A percentile compares a stretch with the other conserved stretches of the same genome.
Conservation (phyloP, 2,113 vertebrate genomes). For the Lagopus leucura region DNA sequence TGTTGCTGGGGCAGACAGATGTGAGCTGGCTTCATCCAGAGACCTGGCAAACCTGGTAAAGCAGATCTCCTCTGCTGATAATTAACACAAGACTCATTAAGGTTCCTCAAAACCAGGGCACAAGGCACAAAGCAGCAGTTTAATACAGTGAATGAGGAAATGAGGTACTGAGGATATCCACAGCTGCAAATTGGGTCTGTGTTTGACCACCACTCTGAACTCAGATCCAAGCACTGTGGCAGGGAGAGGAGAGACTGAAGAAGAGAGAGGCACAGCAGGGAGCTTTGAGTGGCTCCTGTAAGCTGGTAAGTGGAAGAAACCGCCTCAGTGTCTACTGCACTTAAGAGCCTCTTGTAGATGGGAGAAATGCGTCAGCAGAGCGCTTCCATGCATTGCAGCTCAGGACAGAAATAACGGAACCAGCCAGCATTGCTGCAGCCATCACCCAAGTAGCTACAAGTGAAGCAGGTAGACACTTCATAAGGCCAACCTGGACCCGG, state of each 20-base stretch:
- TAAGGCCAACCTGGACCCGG: neutral
- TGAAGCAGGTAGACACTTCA: neutral
- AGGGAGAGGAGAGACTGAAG: neutral
- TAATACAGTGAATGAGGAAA: neutral
- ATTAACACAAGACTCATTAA: neutral
- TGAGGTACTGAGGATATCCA: neutral
- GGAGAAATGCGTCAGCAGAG: neutral
- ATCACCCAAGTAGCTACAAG: rapidly evolving
- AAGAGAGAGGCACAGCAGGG: neutral
- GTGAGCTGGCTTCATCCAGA: neutral
- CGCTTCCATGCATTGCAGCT: neutral
- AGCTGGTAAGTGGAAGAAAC: neutral
- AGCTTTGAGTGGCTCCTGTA: neutral
- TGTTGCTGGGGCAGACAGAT: neutral
- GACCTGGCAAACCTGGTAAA: neutral
- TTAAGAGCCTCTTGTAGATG: neutral
- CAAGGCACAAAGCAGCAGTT: neutral
- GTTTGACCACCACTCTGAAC: neutral
- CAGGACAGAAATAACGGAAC: neutral
- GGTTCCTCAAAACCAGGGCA: neutral
- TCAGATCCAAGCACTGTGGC: neutral
- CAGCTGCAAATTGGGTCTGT: neutral
- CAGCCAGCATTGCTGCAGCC: rapidly evolving
- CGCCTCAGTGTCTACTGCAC: neutral
- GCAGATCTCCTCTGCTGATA: neutral